These are phyloP conservation scores for Anabacerthia variegaticeps DNA, from an alignment of 2,797 vertebrate species.

Conservation along the genomic window DNA sequence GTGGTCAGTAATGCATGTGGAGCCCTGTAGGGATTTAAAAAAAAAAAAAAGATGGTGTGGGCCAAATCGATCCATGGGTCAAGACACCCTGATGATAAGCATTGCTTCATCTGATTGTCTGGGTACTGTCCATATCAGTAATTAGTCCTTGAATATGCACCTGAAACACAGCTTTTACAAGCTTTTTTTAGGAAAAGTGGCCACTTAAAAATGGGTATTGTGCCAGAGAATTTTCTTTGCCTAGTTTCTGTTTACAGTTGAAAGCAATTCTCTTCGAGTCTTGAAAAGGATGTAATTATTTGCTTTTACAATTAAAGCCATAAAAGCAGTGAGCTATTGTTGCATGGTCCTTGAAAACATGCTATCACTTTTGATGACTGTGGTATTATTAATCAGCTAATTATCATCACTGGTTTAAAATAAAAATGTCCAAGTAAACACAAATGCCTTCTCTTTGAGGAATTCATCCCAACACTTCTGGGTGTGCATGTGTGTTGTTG, in stretches of 20 bases:
- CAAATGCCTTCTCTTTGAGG: constrained; percentile 38
- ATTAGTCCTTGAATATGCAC: neutral
- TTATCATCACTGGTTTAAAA: constrained; percentile 55
- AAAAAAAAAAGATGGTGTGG: neutral
- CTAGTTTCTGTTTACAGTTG: constrained; percentile 60
- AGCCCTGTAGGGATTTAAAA: neutral
- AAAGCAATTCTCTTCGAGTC: constrained; percentile 58
- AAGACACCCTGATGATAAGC: neutral
- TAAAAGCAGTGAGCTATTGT: constrained; percentile 49
- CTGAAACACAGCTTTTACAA: neutral
- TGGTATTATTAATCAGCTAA: constrained; percentile 69
- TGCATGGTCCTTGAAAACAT: constrained; percentile 56
- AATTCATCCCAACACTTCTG: neutral
- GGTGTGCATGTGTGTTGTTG: neutral
- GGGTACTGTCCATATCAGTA: neutral
- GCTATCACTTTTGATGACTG: constrained; percentile 46
- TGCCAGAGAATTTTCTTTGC: constrained; percentile 51
- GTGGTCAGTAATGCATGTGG: neutral
- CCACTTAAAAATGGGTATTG: constrained; percentile 8
- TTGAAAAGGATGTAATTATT: constrained; percentile 70
- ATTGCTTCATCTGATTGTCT: neutral
- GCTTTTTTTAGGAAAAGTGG: neutral
- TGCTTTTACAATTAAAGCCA: constrained; percentile 67
- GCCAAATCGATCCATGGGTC: neutral
- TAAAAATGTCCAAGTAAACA: constrained; percentile 48